Evolutionary conservation across 2,888 invertebrate species (phyloP), one percentile per base, ranked within the genome.

Genomic region (Vandiemenella viatica): DNA sequence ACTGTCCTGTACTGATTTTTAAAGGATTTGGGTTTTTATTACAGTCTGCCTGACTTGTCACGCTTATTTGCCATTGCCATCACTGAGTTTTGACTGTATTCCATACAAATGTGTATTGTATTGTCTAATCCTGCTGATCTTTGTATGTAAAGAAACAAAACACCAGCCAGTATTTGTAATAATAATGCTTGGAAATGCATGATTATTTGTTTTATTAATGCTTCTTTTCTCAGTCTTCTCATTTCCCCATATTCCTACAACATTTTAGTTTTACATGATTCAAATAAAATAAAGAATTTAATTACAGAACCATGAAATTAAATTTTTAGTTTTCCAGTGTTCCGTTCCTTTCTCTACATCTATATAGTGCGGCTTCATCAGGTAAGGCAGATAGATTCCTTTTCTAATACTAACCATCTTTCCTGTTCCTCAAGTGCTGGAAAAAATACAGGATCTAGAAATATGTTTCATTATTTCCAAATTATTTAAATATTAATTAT

Each of bases 181-280:
- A 83, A 83, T 82, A 82, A 83, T 81, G 82, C 82, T 83, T 83
- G 75, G 74, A 77, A 76, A 79, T 82, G 82, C 82, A 83, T 83
- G 83, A 77, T 79, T 80, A 80, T 81, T 81, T 80, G 81, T 83
- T 82, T 82, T 73, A 76, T 75, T 76, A 75, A 68, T 68, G 67
- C 67, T 68, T 68, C 59, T 65, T 56, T 57, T 57, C 58, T 68
- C 68, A 65, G 66, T 58, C 56, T 58, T 55, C 56, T 63, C 59
- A 59, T 55, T 56, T 56, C 56, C 55, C 57, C 50, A 45, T 53
- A 48, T 41, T 55, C 52, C 53, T 52, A 45, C 55, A 50, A 49
- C 50, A 47, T 47, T 48, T 50, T 53, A 47, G 43, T 51, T 52
- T 41, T 48, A 20, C 17, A 15, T 10, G 6, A 26, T 26, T 6